Conservation (phyloP, 30 jellyfish, hydroid and myxozoan genomes). For the Hydractinia symbiolongicarpus region DNA sequence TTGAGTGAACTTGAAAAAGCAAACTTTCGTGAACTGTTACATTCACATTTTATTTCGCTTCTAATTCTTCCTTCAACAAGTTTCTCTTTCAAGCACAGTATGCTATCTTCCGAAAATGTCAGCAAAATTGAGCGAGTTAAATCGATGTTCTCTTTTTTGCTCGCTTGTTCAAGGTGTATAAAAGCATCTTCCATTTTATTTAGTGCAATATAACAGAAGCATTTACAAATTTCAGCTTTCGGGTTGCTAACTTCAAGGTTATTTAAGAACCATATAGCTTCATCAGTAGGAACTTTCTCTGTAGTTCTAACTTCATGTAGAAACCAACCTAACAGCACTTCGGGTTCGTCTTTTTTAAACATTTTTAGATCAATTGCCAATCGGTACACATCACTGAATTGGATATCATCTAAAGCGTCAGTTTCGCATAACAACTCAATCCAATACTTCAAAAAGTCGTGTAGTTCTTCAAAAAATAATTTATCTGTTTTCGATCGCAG, state of each 20-base stretch:
- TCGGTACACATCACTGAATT: neutral
- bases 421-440: neutral
- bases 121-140: slow-evolving; percentile 5
- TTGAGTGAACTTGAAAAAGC: slow-evolving; percentile 9
- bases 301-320: neutral
- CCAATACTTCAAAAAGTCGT: neutral
- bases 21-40: slow-evolving; percentile 5
- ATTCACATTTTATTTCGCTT: neutral
- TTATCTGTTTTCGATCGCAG: neutral
- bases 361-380: neutral
- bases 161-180: neutral
- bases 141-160: neutral
- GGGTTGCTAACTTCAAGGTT: neutral
- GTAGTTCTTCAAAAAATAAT: neutral
- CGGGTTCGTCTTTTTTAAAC: neutral
- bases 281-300: neutral
- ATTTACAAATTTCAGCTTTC: neutral
- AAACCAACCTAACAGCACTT: neutral
- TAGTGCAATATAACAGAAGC: neutral
- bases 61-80: neutral
- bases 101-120: neutral
- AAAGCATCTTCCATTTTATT: neutral
- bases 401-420: neutral
- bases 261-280: neutral
- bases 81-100: neutral